These are phyloP conservation scores for Agrilus cyanescens DNA, from an alignment of 2,888 invertebrate species.

Conservation along the genomic window DNA sequence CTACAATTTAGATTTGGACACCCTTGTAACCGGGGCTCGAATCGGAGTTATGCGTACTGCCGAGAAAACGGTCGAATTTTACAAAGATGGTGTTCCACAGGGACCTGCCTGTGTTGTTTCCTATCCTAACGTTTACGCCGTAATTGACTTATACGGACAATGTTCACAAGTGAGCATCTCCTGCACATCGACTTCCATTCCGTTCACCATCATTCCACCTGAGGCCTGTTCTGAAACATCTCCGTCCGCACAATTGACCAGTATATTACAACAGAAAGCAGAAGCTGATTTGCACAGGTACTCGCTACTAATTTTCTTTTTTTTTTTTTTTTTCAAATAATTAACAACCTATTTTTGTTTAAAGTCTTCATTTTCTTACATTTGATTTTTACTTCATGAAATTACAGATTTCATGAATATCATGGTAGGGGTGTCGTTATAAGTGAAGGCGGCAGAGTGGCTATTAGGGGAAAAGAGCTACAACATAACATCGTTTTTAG, in stretches of 20 bases:
- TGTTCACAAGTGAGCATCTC: constrained; percentile 72
- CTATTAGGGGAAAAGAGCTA: constrained; percentile 47
- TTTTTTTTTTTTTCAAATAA: not conserved
- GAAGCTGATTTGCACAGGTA: constrained; percentile 31
- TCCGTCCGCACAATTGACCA: constrained; percentile 31
- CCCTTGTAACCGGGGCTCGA: constrained; percentile 62
- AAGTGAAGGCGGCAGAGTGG: constrained; percentile 53
- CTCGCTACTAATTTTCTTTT: not conserved
- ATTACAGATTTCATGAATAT: constrained; percentile 45
- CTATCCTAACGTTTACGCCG: constrained; percentile 75
- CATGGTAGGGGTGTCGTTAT: constrained; percentile 60
- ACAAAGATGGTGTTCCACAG: constrained; percentile 75
- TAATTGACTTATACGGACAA: constrained; percentile 90
- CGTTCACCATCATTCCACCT: constrained; percentile 28
- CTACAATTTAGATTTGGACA: constrained; percentile 77
- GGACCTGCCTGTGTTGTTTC: constrained; percentile 73
- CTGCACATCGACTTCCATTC: constrained; percentile 29
- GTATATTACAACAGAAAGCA: constrained; percentile 26
- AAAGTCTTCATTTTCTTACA: not conserved
- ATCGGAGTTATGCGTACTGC: constrained; percentile 82
- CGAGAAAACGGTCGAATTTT: constrained; percentile 76
- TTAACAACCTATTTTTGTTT: not conserved
- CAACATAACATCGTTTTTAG: constrained; percentile 51
- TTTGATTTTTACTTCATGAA: constrained; percentile 1
- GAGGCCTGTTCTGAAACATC: constrained; percentile 30